Evolutionary conservation across 2,113 vertebrate genomes (phyloP).

Genomic region (Marmota monax): DNA sequence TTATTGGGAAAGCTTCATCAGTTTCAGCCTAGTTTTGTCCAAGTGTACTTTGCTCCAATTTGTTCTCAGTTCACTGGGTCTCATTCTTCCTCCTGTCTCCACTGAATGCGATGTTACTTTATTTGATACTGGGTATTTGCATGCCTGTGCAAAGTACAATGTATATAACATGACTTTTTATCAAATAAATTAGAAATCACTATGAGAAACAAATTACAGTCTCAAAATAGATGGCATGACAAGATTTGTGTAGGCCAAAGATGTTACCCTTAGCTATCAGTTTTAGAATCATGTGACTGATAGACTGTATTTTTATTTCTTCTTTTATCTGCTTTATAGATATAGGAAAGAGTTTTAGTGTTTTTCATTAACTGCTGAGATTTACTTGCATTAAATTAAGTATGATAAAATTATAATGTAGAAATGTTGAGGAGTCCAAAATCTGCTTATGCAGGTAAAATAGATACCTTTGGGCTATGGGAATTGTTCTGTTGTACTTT

Average conservation of each 20-base stretch:
- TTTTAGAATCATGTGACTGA: not conserved
- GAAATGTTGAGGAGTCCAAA: not conserved
- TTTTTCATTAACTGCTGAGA: constrained; percentile 7
- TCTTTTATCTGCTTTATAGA: not conserved
- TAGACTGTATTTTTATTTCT: not conserved
- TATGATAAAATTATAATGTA: constrained; percentile 12
- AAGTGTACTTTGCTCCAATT: not conserved
- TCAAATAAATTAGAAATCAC: constrained; percentile 46
- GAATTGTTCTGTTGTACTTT: not conserved
- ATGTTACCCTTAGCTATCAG: not conserved
- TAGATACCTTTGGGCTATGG: not conserved
- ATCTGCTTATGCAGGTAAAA: not conserved
- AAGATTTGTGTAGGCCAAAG: not conserved
- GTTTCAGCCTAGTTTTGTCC: constrained; percentile 11
- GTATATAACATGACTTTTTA: not conserved
- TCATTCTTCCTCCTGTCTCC: not conserved
- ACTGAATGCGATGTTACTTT: not conserved
- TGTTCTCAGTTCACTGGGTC: not conserved
- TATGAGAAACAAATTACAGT: not conserved
- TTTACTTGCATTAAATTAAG: not conserved
- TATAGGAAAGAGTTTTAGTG: not conserved
- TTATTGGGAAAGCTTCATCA: constrained; percentile 2
- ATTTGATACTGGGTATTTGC: not conserved
- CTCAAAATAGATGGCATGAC: not conserved
- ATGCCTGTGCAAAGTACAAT: not conserved